Evolutionary conservation across 2,888 invertebrate species (phyloP).

Genomic region (Mimas tiliae): DNA sequence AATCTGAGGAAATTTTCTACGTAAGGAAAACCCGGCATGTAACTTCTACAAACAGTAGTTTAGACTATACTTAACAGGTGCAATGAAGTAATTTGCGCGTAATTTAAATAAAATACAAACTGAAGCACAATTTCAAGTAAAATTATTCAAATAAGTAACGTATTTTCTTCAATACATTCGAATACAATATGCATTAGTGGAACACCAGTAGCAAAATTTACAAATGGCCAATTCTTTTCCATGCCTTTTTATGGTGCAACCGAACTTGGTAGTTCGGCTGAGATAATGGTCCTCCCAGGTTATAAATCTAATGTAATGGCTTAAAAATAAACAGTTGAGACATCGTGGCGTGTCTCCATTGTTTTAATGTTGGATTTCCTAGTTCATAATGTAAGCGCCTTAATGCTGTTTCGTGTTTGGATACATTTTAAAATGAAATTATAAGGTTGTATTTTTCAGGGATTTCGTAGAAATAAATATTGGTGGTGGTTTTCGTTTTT

Average conservation of each 20-base stretch:
- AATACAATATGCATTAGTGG: conserved; percentile 7
- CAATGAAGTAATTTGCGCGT: neutral
- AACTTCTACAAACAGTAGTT: neutral
- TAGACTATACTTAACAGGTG: neutral
- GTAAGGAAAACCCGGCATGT: no score
- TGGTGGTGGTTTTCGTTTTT: neutral
- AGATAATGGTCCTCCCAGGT: conserved; percentile 64
- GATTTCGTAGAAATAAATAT: neutral
- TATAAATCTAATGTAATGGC: conserved; percentile 67
- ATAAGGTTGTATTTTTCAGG: neutral
- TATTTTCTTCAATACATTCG: neutral
- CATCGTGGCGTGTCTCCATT: conserved; percentile 18
- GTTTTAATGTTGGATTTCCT: conserved; percentile 23
- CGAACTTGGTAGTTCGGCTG: conserved; percentile 56
- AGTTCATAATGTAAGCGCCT: conserved; percentile 45
- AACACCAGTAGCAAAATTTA: conserved; percentile 37
- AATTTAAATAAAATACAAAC: neutral
- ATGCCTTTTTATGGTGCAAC: conserved; percentile 49
- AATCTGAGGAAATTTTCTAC: no score
- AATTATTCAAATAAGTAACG: neutral
- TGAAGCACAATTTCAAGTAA: neutral
- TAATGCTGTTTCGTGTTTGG: conserved; percentile 40
- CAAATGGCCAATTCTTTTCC: conserved; percentile 54
- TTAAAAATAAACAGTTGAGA: conserved; percentile 64
- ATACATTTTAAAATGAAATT: conserved; percentile 13